These are phyloP conservation scores for Sander vitreus DNA, from an alignment of 2,113 vertebrate species.

Conservation along the genomic window DNA sequence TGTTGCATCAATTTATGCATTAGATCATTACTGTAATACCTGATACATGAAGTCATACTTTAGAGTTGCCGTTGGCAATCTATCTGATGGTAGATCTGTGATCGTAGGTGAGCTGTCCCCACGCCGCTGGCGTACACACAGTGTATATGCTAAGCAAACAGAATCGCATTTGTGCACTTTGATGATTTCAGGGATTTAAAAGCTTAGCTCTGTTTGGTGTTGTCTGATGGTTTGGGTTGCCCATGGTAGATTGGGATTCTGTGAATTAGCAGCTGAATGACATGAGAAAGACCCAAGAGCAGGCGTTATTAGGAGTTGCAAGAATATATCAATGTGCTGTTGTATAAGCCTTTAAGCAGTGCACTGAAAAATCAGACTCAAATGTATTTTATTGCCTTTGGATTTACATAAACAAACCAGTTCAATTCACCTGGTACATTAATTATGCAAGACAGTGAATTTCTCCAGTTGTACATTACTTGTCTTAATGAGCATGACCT, in stretches of 20 bases:
- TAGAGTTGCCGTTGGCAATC: conserved; percentile 1
- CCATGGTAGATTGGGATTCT: conserved; percentile 41
- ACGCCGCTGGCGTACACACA: conserved; percentile 57
- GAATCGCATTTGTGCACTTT: conserved; percentile 77
- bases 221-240: conserved; percentile 53
- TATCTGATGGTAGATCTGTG: conserved; percentile 40
- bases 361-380: background rate
- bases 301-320: conserved; percentile 5
- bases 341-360: background rate
- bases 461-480: conserved; percentile 50
- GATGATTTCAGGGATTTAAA: conserved; percentile 79
- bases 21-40: background rate
- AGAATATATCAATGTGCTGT: conserved; percentile 9
- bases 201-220: conserved; percentile 75
- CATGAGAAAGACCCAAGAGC: conserved; percentile 37
- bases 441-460: conserved; percentile 12
- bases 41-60: background rate
- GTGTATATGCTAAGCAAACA: conserved; percentile 73
- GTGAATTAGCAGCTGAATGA: conserved; percentile 65
- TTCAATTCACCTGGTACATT: background rate
- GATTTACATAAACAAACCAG: conserved; percentile 16
- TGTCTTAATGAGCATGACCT: conserved; percentile 59
- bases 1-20: background rate
- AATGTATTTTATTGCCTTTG: conserved; percentile 24
- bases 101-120: conserved; percentile 49